Percentiles rank a stretch among this genome's conserved stretches.
Conservation (phyloP, 2,888 invertebrate genomes). For the Atherix ibis region DNA sequence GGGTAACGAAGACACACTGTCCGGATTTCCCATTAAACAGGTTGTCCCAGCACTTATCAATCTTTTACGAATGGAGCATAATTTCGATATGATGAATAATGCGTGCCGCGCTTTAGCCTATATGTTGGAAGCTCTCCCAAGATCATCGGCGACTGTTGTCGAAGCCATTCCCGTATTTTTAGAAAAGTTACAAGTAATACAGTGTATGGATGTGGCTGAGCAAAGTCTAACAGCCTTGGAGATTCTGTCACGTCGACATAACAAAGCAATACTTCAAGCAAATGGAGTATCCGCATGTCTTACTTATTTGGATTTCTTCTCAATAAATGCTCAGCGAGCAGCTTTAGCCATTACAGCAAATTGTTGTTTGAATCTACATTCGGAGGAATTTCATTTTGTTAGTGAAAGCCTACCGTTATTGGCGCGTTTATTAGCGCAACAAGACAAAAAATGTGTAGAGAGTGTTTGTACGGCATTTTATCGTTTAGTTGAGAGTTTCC, state of each 20-base stretch:
- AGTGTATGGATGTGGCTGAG: conserved; percentile 99
- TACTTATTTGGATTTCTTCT: conserved; percentile 96
- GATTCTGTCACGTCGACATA: conserved; percentile 90
- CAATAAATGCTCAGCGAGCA: conserved; percentile 92
- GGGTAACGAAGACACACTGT: conserved; percentile 97
- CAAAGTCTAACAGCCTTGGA: conserved; percentile 94
- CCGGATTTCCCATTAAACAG: conserved; percentile 96
- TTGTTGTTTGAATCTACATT: conserved; percentile 86
- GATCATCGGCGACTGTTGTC: conserved; percentile 89
- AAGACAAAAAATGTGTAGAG: conserved; percentile 97
- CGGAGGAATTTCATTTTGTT: conserved; percentile 89
- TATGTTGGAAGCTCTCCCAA: conserved; percentile 96
- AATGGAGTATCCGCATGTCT: conserved; percentile 92
- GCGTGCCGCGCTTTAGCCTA: conserved; percentile 96
- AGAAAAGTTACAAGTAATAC: conserved; percentile 93
- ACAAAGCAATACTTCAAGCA: conserved; percentile 88
- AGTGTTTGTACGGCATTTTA: conserved; percentile 94
- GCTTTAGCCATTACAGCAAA: conserved; percentile 94
- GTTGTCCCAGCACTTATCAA: conserved; percentile 90
- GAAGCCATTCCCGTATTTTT: conserved; percentile 95
- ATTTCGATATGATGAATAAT: conserved; percentile 99
- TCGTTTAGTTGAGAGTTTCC: conserved; percentile 90
- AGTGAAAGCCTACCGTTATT: conserved; percentile 74
- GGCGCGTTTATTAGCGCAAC: conserved; percentile 61
- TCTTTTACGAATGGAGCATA: conserved; percentile 90